phyloP scores from a whole-genome alignment of 1,140 invertebrate genomes.

The Gerris buenoi region DNA sequence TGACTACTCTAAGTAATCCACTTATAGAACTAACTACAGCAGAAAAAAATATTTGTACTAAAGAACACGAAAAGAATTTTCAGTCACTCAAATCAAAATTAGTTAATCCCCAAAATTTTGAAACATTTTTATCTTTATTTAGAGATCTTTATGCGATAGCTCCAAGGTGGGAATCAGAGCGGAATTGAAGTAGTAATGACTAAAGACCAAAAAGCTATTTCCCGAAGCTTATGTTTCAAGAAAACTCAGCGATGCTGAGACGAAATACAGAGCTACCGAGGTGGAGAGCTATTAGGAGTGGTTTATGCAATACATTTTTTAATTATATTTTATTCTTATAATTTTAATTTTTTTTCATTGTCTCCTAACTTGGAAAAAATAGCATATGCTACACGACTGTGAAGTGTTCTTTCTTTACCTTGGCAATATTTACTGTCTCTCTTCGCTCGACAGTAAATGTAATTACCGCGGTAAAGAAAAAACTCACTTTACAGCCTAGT shows the following conservation, averaged over 20 bases:
- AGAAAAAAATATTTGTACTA: neutral
- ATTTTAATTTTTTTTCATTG: no score
- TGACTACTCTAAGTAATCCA: neutral
- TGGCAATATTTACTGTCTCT: no score
- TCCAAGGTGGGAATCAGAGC: neutral
- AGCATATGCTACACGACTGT: no score
- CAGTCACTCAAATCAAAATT: neutral
- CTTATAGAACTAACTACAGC: neutral
- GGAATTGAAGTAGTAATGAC: neutral
- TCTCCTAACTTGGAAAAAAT: no score
- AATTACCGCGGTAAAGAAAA: no score
- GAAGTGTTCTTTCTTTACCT: no score
- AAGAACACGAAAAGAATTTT: no score
- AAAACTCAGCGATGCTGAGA: neutral
- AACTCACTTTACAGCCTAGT: no score
- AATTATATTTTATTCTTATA: no score
- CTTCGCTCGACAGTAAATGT: no score
- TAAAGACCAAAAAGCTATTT: neutral
- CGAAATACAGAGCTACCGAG: neutral
- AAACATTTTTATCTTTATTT: neutral
- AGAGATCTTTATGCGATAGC: neutral
- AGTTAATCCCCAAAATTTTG: neutral
- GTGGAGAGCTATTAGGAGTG: neutral
- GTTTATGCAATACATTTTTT: neutral
- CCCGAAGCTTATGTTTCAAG: neutral